These are phyloP conservation scores for Megalurothrips usitatus DNA, from an alignment of 2,888 invertebrate species.

Conservation along the genomic window DNA sequence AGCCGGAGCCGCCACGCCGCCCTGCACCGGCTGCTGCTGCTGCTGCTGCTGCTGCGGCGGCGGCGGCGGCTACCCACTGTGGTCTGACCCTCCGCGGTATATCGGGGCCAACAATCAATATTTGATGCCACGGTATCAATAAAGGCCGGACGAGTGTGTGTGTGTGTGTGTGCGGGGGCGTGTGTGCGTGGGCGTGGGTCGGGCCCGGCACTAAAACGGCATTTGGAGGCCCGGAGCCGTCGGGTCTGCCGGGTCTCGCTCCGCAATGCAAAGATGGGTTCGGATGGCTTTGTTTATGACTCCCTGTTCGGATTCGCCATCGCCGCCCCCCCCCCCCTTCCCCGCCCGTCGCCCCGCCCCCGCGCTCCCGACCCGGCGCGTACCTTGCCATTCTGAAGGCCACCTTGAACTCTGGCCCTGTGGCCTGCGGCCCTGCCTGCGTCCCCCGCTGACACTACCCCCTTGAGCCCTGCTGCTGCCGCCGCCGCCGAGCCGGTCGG, in stretches of 20 bases:
- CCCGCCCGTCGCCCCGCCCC: too few species aligned
- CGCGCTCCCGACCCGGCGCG: too few species aligned
- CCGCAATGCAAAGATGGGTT: constrained; percentile 8
- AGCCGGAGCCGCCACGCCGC: too few species aligned
- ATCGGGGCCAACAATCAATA: constrained; percentile 20
- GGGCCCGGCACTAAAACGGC: constrained; percentile 13
- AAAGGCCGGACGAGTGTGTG: neutral
- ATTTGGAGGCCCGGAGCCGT: neutral
- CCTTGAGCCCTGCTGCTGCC: too few species aligned
- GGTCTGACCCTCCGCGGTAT: neutral
- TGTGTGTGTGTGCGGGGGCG: too few species aligned
- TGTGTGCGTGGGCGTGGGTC: too few species aligned
- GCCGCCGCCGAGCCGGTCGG: too few species aligned
- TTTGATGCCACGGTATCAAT: constrained; percentile 6
- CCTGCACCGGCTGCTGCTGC: too few species aligned
- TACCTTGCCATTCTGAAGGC: neutral
- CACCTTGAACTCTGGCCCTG: neutral
- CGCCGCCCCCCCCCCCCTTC: neutral
- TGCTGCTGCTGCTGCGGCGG: too few species aligned
- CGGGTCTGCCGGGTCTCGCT: neutral
- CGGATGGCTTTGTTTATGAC: constrained; percentile 13
- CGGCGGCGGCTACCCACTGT: neutral
- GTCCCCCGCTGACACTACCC: too few species aligned
- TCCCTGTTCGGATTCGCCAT: neutral
- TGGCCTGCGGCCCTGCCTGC: too few species aligned